Conservation (phyloP, 2,797 vertebrate genomes). For the Distichodus sexfasciatus region DNA sequence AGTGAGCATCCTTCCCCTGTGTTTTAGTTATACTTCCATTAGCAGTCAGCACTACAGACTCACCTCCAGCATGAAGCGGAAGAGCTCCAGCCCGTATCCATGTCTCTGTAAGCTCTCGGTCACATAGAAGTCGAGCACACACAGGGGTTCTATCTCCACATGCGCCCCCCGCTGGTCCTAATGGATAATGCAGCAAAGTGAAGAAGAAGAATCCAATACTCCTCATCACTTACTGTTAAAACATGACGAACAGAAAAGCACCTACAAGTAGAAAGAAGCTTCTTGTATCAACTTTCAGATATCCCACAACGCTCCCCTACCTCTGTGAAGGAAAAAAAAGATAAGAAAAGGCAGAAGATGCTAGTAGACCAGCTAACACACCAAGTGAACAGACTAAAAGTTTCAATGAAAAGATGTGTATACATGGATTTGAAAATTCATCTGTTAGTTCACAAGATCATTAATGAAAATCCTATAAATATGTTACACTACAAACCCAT, state of each 20-base stretch:
- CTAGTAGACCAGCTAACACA: neutral
- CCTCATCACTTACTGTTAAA: neutral
- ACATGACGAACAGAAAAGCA: conserved; percentile 31
- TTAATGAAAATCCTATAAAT: no score
- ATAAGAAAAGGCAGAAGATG: conserved; percentile 4
- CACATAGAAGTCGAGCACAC: conserved; percentile 89
- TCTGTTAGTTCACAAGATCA: no score
- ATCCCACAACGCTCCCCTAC: conserved; percentile 78
- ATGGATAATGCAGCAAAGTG: conserved; percentile 32
- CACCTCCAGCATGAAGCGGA: conserved; percentile 87
- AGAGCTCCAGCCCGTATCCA: conserved; percentile 86
- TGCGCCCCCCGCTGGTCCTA: conserved; percentile 84
- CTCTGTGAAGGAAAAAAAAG: conserved; percentile 54
- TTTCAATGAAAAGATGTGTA: no score
- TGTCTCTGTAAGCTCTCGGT: conserved; percentile 84
- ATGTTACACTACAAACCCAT: no score
- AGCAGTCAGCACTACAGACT: neutral
- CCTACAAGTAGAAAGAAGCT: conserved; percentile 90
- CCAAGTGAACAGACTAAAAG: no score
- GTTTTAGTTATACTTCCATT: neutral
- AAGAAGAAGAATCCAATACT: neutral
- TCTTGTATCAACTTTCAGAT: conserved; percentile 91
- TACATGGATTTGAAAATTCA: no score
- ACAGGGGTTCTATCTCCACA: conserved; percentile 87
- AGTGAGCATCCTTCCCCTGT: neutral